Percentiles rank a stretch among this genome's conserved stretches.
Evolutionary conservation across 2,888 invertebrate genomes (phyloP).

Genomic region (Hedychridium roseum): DNA sequence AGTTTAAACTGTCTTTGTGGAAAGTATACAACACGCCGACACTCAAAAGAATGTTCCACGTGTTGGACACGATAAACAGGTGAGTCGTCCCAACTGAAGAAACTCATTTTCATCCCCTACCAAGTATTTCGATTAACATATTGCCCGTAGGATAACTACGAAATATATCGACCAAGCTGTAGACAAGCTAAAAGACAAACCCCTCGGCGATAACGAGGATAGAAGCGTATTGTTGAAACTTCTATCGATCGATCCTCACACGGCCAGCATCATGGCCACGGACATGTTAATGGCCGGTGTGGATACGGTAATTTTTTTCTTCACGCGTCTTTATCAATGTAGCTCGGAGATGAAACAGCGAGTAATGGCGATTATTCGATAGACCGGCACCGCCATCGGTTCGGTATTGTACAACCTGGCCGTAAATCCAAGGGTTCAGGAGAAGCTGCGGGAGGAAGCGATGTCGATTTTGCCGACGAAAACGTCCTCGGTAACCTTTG

Average conservation of each 20-base stretch:
- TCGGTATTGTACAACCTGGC: slow-evolving; percentile 71
- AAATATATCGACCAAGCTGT: slow-evolving; percentile 59
- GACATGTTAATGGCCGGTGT: slow-evolving; percentile 77
- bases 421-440: slow-evolving; percentile 71
- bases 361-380: slow-evolving; percentile 1
- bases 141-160: slow-evolving; percentile 48
- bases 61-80: slow-evolving; percentile 77
- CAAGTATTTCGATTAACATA: slow-evolving; percentile 1
- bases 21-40: slow-evolving; percentile 75
- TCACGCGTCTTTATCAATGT: background rate
- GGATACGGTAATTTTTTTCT: slow-evolving; percentile 70
- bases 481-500: slow-evolving; percentile 59
- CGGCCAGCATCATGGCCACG: slow-evolving; percentile 73
- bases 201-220: slow-evolving; percentile 65
- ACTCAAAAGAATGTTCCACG: slow-evolving; percentile 75
- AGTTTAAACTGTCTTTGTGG: slow-evolving; percentile 80
- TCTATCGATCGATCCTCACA: slow-evolving; percentile 69
- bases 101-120: background rate
- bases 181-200: slow-evolving; percentile 46
- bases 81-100: slow-evolving; percentile 51
- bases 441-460: slow-evolving; percentile 70
- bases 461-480: slow-evolving; percentile 61
- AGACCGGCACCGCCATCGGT: slow-evolving; percentile 69
- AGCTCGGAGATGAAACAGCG: background rate
- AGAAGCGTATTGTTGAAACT: slow-evolving; percentile 72